A percentile compares a stretch with the other conserved stretches of the same genome.
phyloP scores from a whole-genome alignment of 2,113 vertebrate genomes.

The Bolborhynchus lineola region DNA sequence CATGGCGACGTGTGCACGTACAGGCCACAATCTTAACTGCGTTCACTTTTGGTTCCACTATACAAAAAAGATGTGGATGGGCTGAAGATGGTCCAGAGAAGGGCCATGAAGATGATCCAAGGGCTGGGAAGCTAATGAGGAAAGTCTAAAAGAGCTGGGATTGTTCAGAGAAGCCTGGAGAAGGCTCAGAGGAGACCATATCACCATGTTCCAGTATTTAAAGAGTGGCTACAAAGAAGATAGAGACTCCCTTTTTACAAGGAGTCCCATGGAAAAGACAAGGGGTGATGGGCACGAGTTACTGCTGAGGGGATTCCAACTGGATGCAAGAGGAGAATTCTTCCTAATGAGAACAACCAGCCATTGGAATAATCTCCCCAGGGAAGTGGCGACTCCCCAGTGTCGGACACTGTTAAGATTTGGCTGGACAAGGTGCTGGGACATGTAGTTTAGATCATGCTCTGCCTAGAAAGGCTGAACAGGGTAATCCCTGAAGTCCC shows the following conservation, averaged over 20 bases:
- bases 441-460: not conserved
- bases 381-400: not conserved
- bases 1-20: rapidly evolving
- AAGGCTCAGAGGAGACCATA: not conserved
- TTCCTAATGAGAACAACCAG: not conserved
- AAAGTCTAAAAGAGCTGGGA: not conserved
- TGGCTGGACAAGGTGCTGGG: not conserved
- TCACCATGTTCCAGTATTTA: not conserved
- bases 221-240: not conserved
- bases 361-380: not conserved
- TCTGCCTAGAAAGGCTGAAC: not conserved
- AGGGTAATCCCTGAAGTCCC: not conserved
- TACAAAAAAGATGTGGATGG: not conserved
- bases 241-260: not conserved
- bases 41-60: not conserved
- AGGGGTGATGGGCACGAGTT: not conserved
- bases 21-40: too few species aligned
- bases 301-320: not conserved
- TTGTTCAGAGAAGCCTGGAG: not conserved
- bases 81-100: not conserved
- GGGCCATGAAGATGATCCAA: not conserved
- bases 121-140: not conserved
- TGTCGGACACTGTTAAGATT: not conserved
- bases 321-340: not conserved
- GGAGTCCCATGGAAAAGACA: not conserved